Evolutionary conservation across 2,797 vertebrate genomes (phyloP).

Genomic region (Tympanoctomys barrerae): DNA sequence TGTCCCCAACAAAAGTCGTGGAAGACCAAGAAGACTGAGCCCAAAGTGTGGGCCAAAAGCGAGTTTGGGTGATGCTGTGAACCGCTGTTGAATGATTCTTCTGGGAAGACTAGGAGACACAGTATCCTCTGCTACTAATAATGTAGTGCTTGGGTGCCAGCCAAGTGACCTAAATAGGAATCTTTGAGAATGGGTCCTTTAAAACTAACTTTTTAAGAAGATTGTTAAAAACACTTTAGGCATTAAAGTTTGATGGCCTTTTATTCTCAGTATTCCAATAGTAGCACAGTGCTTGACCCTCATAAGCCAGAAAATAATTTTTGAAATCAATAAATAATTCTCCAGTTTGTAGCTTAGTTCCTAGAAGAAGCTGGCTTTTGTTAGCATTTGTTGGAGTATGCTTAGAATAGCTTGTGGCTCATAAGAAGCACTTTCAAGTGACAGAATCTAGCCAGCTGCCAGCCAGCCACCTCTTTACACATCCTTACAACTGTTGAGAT

Average conservation of each 20-base stretch:
- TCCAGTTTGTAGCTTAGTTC: neutral
- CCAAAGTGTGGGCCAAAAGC: neutral
- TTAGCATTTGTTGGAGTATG: neutral
- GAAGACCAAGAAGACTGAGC: no score
- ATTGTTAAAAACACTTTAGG: neutral
- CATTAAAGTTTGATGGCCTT: neutral
- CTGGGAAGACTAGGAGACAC: neutral
- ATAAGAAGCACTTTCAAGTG: neutral
- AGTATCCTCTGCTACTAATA: neutral
- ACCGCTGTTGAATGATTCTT: neutral
- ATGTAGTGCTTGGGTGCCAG: neutral
- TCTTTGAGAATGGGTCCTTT: neutral
- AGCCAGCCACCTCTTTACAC: neutral
- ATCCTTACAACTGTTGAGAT: neutral
- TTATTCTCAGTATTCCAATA: neutral
- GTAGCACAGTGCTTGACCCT: neutral
- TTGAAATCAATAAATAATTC: neutral
- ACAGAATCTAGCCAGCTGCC: neutral
- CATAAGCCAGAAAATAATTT: conserved; percentile 1
- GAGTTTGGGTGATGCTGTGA: neutral
- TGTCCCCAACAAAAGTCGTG: neutral
- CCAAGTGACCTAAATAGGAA: neutral
- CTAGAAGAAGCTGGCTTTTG: neutral
- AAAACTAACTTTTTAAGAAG: neutral
- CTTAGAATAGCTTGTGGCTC: neutral